A percentile compares a stretch with the other conserved stretches of the same genome.
Conservation (phyloP, 2,113 vertebrate species). For the Nematolebias whitei region DNA sequence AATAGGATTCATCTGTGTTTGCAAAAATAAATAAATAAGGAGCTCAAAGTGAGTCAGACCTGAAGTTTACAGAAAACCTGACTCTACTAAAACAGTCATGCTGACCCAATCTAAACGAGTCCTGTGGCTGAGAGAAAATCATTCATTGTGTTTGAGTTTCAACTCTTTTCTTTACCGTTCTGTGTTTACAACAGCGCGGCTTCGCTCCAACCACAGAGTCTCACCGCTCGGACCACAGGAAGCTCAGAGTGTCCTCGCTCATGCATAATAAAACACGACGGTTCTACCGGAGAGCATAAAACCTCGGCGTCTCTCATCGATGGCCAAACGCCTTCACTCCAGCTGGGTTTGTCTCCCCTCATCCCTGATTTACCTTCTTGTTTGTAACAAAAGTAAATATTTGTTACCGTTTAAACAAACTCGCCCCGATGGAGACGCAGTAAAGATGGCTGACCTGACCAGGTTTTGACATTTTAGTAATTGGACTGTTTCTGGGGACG, state of each 20-base stretch:
- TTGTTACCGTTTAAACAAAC: constrained; percentile 62
- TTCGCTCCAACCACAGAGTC: constrained; percentile 49
- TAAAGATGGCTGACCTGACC: constrained; percentile 5
- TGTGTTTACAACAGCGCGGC: constrained; percentile 38
- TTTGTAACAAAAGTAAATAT: constrained; percentile 64
- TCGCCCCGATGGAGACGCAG: neutral
- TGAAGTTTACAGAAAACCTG: too few species aligned
- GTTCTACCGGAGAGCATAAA: constrained; percentile 39
- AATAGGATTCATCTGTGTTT: too few species aligned
- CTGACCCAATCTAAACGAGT: too few species aligned
- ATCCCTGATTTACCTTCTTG: constrained; percentile 46
- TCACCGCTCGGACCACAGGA: constrained; percentile 55
- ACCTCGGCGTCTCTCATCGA: constrained; percentile 38
- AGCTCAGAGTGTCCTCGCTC: constrained; percentile 50
- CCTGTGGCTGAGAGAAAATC: too few species aligned
- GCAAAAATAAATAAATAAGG: too few species aligned
- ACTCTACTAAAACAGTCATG: too few species aligned
- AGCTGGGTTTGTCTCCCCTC: constrained; percentile 39
- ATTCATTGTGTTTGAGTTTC: neutral
- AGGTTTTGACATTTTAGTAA: neutral
- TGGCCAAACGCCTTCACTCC: constrained; percentile 31
- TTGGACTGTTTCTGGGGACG: too few species aligned
- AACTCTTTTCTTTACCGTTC: neutral
- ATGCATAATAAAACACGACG: constrained; percentile 68
- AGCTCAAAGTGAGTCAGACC: too few species aligned